Percentiles rank a stretch among this genome's conserved stretches.
These are phyloP conservation scores for Cavia aperea DNA, from an alignment of 2,113 vertebrate species.

Conservation along the genomic window DNA sequence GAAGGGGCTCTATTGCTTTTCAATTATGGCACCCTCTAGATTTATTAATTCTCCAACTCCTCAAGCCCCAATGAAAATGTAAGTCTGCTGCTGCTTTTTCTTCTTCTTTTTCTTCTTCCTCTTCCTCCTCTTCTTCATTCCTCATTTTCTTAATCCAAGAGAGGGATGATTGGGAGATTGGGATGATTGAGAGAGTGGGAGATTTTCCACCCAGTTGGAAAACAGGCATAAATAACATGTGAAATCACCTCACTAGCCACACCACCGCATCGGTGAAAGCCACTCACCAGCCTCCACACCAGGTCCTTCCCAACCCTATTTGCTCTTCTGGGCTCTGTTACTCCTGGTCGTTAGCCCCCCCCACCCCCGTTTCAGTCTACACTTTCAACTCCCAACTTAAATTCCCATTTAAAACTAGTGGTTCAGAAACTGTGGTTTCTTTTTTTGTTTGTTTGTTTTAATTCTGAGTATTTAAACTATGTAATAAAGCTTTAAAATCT, in stretches of 20 bases:
- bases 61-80: background rate
- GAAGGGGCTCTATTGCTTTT: background rate
- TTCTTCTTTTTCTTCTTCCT: background rate
- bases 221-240: background rate
- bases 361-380: background rate
- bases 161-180: too few relatives aligned
- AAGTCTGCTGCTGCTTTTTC: background rate
- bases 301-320: background rate
- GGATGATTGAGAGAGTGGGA: too few relatives aligned
- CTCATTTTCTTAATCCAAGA: background rate
- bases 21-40: background rate
- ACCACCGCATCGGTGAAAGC: background rate
- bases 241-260: background rate
- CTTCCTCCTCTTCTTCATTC: background rate
- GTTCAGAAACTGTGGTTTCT: background rate
- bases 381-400: background rate
- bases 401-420: background rate
- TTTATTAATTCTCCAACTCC: background rate
- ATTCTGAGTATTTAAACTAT: background rate
- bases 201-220: background rate
- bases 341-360: background rate
- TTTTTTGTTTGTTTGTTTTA: background rate
- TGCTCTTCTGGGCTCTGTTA: too few relatives aligned
- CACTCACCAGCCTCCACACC: background rate
- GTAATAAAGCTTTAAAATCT: conserved; percentile 5